These are phyloP conservation scores for Noturus placidus DNA, from an alignment of 2,113 vertebrate species.

Conservation along the genomic window DNA sequence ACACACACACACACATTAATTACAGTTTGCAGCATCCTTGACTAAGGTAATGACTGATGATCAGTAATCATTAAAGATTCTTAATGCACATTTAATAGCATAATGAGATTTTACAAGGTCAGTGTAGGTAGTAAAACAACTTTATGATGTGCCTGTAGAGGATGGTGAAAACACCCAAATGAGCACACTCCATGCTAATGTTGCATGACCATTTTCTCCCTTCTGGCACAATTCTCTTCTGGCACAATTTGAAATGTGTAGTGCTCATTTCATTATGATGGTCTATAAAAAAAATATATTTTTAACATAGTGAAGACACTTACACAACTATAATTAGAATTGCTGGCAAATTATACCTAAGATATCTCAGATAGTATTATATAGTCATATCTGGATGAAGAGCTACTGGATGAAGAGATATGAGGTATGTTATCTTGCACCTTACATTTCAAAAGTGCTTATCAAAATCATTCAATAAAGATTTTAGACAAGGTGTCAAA, in stretches of 20 bases:
- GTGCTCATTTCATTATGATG: not conserved
- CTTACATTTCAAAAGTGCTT: not conserved
- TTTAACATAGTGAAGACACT: not conserved
- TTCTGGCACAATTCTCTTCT: not conserved
- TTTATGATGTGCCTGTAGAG: constrained; percentile 43
- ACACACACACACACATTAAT: constrained; percentile 40
- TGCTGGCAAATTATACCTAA: not conserved
- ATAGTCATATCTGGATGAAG: not conserved
- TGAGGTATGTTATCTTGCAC: not conserved
- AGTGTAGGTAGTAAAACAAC: constrained; percentile 47
- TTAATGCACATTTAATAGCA: constrained; percentile 47
- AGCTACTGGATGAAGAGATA: not conserved
- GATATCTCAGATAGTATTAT: not conserved
- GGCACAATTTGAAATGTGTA: not conserved
- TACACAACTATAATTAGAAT: not conserved
- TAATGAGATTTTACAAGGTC: constrained; percentile 52
- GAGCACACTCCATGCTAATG: constrained; percentile 44
- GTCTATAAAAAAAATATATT: not conserved
- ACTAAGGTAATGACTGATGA: constrained; percentile 55
- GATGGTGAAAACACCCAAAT: constrained; percentile 56
- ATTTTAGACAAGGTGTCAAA: not conserved
- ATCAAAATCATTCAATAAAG: not conserved
- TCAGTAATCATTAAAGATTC: constrained; percentile 44
- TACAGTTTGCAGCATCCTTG: constrained; percentile 45
- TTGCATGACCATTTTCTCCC: not conserved